A percentile compares a stretch with the other conserved stretches of the same genome.
phyloP scores from a whole-genome alignment of 2,797 vertebrate genomes.

The Malacoraja senta region DNA sequence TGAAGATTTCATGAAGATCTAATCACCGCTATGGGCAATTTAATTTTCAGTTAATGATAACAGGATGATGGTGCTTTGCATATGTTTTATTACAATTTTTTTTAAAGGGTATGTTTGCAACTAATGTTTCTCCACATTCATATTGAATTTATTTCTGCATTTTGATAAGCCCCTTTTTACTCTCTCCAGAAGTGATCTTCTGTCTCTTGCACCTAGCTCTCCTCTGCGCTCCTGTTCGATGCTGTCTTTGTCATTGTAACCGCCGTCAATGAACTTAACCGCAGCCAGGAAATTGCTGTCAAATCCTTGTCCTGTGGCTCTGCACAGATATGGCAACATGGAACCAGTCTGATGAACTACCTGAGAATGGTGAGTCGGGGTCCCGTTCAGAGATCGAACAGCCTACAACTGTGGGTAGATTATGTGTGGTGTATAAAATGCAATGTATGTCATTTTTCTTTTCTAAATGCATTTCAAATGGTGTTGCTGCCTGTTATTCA shows the following conservation, averaged over 20 bases:
- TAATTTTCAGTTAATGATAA: constrained; percentile 1
- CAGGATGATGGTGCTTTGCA: not conserved
- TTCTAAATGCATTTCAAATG: no score
- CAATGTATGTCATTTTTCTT: not conserved
- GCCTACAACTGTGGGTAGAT: not conserved
- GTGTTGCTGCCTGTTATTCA: not conserved
- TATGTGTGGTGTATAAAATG: not conserved
- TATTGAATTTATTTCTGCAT: constrained; percentile 19
- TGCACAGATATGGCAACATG: constrained; percentile 96
- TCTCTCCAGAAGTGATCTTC: not conserved
- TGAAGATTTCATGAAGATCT: not conserved
- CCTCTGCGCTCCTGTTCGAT: constrained; percentile 88
- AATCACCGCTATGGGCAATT: not conserved
- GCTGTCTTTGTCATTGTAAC: constrained; percentile 85
- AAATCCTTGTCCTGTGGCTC: constrained; percentile 93
- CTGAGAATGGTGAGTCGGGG: constrained; percentile 87
- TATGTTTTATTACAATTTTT: not conserved
- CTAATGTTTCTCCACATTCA: not conserved
- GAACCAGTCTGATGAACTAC: constrained; percentile 98
- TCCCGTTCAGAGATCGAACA: constrained; percentile 15
- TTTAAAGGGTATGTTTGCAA: not conserved
- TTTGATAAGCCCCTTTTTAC: constrained; percentile 24
- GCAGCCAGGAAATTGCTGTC: constrained; percentile 92
- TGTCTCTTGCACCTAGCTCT: constrained; percentile 66
- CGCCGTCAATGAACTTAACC: constrained; percentile 89